phyloP scores from a whole-genome alignment of 92 coral and sea anemone genomes.

The Desmophyllum pertusum region DNA sequence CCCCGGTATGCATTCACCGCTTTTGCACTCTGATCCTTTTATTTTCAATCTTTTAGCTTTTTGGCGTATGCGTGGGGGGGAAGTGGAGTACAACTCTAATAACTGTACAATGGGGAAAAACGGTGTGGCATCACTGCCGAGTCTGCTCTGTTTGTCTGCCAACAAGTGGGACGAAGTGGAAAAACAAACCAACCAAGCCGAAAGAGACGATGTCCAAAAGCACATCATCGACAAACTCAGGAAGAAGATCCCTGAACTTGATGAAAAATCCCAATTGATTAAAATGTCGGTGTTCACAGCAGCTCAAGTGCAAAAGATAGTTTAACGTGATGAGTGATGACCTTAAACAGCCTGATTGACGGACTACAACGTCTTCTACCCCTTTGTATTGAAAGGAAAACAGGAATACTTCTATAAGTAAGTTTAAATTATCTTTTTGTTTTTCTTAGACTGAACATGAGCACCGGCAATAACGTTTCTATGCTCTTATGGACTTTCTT shows the following conservation, averaged over 20 bases:
- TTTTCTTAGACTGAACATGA: background rate
- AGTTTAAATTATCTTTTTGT: background rate
- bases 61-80: slow-evolving; percentile 1
- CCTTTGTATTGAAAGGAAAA: slow-evolving; percentile 18
- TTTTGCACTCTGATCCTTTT: background rate
- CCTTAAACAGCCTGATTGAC: background rate
- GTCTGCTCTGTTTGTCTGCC: slow-evolving; percentile 23
- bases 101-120: slow-evolving; percentile 1
- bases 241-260: background rate
- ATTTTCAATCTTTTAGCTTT: background rate
- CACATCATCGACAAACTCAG: slow-evolving; percentile 13
- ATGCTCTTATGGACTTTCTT: too few species aligned
- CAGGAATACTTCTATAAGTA: slow-evolving; percentile 11
- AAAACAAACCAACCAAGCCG: background rate
- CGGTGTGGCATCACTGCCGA: background rate
- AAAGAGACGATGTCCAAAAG: background rate
- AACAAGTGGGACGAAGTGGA: slow-evolving; percentile 30
- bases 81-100: slow-evolving; percentile 1
- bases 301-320: background rate
- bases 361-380: slow-evolving; percentile 7
- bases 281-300: slow-evolving; percentile 6
- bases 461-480: too few species aligned
- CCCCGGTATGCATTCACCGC: too few species aligned
- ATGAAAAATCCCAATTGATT: slow-evolving; percentile 11
- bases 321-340: slow-evolving; percentile 19